Percentiles rank a stretch among this genome's conserved stretches.
phyloP scores from a whole-genome alignment of 2,113 vertebrate species.

The Phycodurus eques region DNA sequence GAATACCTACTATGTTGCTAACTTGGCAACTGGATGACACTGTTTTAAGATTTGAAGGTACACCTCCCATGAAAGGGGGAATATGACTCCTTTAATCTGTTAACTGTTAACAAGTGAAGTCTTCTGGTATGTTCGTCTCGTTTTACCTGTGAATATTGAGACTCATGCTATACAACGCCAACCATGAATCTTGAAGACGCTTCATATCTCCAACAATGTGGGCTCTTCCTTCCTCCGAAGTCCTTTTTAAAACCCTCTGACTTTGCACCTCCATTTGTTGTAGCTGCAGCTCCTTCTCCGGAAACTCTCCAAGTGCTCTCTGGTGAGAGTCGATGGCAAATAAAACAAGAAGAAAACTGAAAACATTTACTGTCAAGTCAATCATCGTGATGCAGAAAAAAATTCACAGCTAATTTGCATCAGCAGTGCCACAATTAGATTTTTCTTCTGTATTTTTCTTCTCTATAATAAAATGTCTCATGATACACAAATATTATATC shows the following conservation, averaged over 20 bases:
- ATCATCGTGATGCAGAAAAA: background rate
- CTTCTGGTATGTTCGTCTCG: background rate
- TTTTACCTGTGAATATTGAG: slow-evolving; percentile 68
- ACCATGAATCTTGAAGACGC: slow-evolving; percentile 73
- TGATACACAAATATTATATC: too few species aligned
- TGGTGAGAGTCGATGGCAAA: slow-evolving; percentile 51
- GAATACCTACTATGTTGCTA: too few species aligned
- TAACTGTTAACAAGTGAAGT: too few species aligned
- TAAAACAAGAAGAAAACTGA: background rate
- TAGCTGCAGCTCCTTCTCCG: slow-evolving; percentile 84
- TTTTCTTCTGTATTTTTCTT: too few species aligned
- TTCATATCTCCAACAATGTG: slow-evolving; percentile 75
- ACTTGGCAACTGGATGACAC: too few species aligned
- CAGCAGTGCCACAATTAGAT: background rate
- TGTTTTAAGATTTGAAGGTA: too few species aligned
- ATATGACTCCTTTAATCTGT: background rate
- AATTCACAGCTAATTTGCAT: background rate
- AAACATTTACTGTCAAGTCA: background rate
- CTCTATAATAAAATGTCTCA: too few species aligned
- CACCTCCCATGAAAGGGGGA: too few species aligned
- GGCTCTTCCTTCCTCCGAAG: slow-evolving; percentile 79
- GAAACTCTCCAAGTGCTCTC: slow-evolving; percentile 80
- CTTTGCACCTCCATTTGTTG: slow-evolving; percentile 76
- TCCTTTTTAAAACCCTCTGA: slow-evolving; percentile 73
- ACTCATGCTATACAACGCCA: slow-evolving; percentile 64